Percentiles rank a stretch among this genome's conserved stretches.
phyloP scores from a whole-genome alignment of 2,797 vertebrate species.

The Sciaenops ocellatus region DNA sequence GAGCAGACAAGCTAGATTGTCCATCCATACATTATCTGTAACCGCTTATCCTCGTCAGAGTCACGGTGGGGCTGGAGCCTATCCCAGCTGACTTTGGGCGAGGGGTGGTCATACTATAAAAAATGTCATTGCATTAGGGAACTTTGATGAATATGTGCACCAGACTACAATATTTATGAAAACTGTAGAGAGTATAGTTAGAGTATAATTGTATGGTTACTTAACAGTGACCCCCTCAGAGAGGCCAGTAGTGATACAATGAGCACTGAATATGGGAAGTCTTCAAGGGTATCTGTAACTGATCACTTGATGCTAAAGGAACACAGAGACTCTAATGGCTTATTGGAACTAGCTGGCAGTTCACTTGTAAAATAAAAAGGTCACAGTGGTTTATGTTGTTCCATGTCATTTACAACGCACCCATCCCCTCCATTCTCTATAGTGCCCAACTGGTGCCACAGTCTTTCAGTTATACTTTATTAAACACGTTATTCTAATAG shows the following conservation, averaged over 20 bases:
- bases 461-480: constrained; percentile 49
- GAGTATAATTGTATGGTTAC: background rate
- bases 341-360: constrained; percentile 24
- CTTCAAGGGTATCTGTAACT: constrained; percentile 25
- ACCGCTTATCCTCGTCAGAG: no score
- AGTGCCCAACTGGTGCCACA: constrained; percentile 39
- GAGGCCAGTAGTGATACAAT: constrained; percentile 4
- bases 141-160: background rate
- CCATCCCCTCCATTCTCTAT: constrained; percentile 30
- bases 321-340: constrained; percentile 31
- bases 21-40: no score
- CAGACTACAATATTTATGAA: background rate
- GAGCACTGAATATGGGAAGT: constrained; percentile 5
- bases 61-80: no score
- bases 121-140: background rate
- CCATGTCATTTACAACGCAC: constrained; percentile 16
- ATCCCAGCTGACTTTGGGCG: no score
- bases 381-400: constrained; percentile 23
- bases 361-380: constrained; percentile 25
- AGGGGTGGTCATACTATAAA: background rate
- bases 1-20: no score
- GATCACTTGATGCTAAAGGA: constrained; percentile 38
- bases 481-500: constrained; percentile 48
- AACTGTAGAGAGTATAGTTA: no score
- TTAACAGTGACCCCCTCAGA: background rate